Evolutionary conservation across 2,888 invertebrate genomes (phyloP).

Genomic region (Boloria euphrosyne): DNA sequence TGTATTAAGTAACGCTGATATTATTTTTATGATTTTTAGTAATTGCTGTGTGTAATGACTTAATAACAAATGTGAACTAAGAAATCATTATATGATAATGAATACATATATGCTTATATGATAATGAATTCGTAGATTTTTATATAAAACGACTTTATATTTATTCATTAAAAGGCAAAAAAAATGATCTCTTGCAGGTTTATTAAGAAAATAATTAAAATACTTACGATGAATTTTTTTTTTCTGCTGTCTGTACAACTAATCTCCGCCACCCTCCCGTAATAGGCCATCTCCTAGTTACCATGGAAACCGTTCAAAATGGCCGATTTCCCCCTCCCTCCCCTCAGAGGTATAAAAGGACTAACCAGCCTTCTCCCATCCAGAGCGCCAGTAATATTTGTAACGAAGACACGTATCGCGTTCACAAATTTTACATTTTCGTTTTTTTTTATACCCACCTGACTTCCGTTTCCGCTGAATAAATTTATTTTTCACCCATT

Average conservation of each 20-base stretch:
- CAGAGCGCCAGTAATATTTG: slow-evolving; percentile 74
- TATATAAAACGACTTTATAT: too few species aligned
- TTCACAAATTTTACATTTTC: slow-evolving; percentile 54
- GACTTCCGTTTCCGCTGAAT: slow-evolving; percentile 18
- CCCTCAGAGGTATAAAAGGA: slow-evolving; percentile 67
- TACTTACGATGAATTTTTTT: slow-evolving; percentile 29
- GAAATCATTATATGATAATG: too few species aligned
- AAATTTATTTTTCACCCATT: slow-evolving; percentile 39
- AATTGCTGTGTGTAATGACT: too few species aligned
- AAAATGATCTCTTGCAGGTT: too few species aligned
- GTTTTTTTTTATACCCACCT: slow-evolving; percentile 42
- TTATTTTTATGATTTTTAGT: too few species aligned
- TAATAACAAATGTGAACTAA: too few species aligned
- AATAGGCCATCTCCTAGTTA: slow-evolving; percentile 81
- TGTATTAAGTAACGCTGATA: background rate
- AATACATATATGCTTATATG: too few species aligned
- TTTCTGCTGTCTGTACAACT: slow-evolving; percentile 68
- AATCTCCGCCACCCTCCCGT: slow-evolving; percentile 80
- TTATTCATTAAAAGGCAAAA: too few species aligned
- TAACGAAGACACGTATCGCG: slow-evolving; percentile 52
- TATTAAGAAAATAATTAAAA: background rate
- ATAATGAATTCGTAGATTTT: too few species aligned
- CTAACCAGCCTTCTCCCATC: slow-evolving; percentile 52
- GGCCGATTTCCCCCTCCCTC: slow-evolving; percentile 65
- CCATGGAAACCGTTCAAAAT: slow-evolving; percentile 75